Conservation (phyloP, 92 coral and sea anemone species). For the Zoanthus gigantus region DNA sequence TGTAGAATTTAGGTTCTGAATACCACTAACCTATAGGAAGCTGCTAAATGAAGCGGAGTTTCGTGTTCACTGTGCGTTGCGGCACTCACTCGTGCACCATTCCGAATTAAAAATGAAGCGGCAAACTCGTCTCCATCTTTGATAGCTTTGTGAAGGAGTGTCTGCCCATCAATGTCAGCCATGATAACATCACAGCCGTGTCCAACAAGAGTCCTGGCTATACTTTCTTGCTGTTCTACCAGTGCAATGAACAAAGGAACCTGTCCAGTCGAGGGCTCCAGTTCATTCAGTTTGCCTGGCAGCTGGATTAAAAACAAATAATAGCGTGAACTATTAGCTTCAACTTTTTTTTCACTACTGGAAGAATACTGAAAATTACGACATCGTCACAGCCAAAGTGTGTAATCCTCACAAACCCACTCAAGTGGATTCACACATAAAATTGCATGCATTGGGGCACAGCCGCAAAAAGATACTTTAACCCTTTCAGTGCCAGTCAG, state of each 20-base stretch:
- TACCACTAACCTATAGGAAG: conserved; percentile 80
- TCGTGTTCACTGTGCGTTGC: conserved; percentile 84
- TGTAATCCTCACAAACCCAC: neutral
- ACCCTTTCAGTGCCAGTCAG: too few species aligned
- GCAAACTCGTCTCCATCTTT: conserved; percentile 92
- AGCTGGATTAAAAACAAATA: conserved; percentile 66
- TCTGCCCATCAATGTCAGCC: conserved; percentile 82
- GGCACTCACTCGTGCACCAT: conserved; percentile 89
- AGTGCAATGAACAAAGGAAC: conserved; percentile 93
- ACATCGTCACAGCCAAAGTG: too few species aligned
- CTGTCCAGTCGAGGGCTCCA: conserved; percentile 91
- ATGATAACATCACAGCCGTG: conserved; percentile 94
- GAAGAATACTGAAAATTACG: too few species aligned
- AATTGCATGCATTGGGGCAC: too few species aligned
- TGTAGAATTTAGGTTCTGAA: too few species aligned
- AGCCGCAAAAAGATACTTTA: too few species aligned
- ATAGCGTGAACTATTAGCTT: neutral
- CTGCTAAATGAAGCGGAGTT: conserved; percentile 90
- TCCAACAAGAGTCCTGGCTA: conserved; percentile 86
- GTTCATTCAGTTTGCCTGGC: conserved; percentile 88
- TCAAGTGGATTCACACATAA: neutral
- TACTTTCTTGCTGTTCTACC: conserved; percentile 90
- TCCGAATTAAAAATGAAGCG: conserved; percentile 85
- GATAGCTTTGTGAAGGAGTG: conserved; percentile 89
- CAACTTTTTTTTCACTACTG: too few species aligned